Conservation (phyloP, 2,797 vertebrate genomes). For the Coregonus ussuriensis region DNA sequence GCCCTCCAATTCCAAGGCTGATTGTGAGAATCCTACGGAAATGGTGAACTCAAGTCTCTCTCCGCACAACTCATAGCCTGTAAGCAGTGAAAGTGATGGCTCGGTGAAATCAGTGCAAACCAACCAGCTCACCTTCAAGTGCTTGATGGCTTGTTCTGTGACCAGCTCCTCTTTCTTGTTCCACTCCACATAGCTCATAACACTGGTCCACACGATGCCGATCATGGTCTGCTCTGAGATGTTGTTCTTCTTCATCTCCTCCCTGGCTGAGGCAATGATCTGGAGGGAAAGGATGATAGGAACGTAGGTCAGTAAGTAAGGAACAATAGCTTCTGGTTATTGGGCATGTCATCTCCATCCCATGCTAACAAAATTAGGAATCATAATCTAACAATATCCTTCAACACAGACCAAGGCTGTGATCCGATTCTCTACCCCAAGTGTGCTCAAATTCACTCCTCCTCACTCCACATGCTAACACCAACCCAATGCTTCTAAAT, state of each 20-base stretch:
- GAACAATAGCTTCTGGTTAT: not conserved
- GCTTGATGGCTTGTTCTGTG: constrained; percentile 97
- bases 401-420: not conserved
- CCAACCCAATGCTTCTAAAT: not conserved
- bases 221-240: constrained; percentile 91
- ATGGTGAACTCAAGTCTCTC: too few species aligned
- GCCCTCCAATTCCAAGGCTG: not conserved
- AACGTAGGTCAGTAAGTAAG: constrained; percentile 8
- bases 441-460: not conserved
- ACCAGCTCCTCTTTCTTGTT: constrained; percentile 97
- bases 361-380: not conserved
- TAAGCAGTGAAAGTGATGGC: too few species aligned
- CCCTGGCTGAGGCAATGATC: constrained; percentile 86
- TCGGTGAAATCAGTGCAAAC: not conserved
- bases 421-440: not conserved
- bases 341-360: not conserved
- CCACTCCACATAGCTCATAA: constrained; percentile 95
- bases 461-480: not conserved
- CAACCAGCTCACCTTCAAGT: constrained; percentile 84
- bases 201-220: constrained; percentile 87
- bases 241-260: constrained; percentile 93
- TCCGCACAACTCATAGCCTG: too few species aligned
- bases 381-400: not conserved
- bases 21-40: too few species aligned
- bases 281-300: constrained; percentile 47